These are phyloP conservation scores for Protonibea diacanthus DNA, from an alignment of 2,797 vertebrate species.

Conservation along the genomic window DNA sequence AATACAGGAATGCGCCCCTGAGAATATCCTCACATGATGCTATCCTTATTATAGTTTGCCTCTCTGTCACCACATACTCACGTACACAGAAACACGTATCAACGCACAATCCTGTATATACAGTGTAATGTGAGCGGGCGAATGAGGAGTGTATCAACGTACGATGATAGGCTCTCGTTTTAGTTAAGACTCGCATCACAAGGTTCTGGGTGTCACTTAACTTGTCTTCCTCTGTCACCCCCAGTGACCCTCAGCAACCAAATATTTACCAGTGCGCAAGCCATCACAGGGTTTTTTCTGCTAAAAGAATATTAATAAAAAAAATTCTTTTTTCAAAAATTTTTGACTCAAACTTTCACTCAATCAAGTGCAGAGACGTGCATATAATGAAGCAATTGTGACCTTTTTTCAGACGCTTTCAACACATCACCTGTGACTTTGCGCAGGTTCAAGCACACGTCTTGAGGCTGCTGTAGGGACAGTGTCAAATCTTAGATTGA, in stretches of 20 bases:
- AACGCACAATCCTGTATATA: conserved; percentile 22
- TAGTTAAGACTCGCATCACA: conserved; percentile 60
- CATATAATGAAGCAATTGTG: no score
- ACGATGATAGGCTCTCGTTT: conserved; percentile 50
- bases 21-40: conserved; percentile 73
- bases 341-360: no score
- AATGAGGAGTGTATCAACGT: background rate
- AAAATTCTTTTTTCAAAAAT: background rate
- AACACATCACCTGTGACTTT: background rate
- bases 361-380: no score
- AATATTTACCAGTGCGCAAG: conserved; percentile 5
- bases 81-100: conserved; percentile 24
- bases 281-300: background rate
- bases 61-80: conserved; percentile 27
- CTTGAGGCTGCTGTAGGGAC: no score
- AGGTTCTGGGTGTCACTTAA: conserved; percentile 40
- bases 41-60: conserved; percentile 62
- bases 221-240: conserved; percentile 7
- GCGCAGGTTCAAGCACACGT: no score
- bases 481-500: no score
- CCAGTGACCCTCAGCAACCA: conserved; percentile 5
- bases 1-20: conserved; percentile 38
- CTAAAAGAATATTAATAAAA: no score
- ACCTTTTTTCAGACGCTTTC: background rate
- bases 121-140: conserved; percentile 58